phyloP scores from a whole-genome alignment of 1,140 invertebrate genomes.

The Euwallacea fornicatus region DNA sequence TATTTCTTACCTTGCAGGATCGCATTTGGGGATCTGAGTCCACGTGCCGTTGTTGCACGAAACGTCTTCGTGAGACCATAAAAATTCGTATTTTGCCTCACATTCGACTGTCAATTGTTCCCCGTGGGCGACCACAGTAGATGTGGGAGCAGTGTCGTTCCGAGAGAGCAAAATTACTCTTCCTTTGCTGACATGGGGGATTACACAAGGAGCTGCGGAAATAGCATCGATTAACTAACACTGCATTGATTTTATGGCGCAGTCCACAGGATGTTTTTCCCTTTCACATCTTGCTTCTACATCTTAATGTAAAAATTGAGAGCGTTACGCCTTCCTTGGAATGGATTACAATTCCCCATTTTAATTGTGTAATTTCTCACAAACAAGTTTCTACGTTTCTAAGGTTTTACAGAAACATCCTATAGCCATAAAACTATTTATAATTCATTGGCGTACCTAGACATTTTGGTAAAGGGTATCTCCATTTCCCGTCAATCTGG shows the following conservation, averaged over 20 bases:
- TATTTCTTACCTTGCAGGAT: constrained; percentile 47
- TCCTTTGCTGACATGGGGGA: constrained; percentile 85
- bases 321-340: too few relatives aligned
- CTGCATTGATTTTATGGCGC: neutral
- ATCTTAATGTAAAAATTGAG: too few relatives aligned
- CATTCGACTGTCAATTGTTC: constrained; percentile 84
- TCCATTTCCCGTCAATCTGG: constrained; percentile 90
- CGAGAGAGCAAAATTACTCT: constrained; percentile 64
- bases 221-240: neutral
- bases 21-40: constrained; percentile 78
- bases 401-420: neutral
- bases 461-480: constrained; percentile 87
- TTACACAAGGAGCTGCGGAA: constrained; percentile 79
- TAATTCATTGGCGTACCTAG: constrained; percentile 52
- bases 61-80: constrained; percentile 70
- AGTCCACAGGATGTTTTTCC: neutral
- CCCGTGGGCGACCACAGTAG: constrained; percentile 80
- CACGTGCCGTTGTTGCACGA: constrained; percentile 95
- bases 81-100: constrained; percentile 84
- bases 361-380: neutral
- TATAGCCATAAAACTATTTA: neutral
- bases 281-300: neutral
- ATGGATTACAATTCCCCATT: too few relatives aligned
- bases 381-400: neutral
- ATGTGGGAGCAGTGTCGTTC: constrained; percentile 59